Evolutionary conservation across 1,140 invertebrate species (phyloP).

Genomic region (Microplitis demolitor): DNA sequence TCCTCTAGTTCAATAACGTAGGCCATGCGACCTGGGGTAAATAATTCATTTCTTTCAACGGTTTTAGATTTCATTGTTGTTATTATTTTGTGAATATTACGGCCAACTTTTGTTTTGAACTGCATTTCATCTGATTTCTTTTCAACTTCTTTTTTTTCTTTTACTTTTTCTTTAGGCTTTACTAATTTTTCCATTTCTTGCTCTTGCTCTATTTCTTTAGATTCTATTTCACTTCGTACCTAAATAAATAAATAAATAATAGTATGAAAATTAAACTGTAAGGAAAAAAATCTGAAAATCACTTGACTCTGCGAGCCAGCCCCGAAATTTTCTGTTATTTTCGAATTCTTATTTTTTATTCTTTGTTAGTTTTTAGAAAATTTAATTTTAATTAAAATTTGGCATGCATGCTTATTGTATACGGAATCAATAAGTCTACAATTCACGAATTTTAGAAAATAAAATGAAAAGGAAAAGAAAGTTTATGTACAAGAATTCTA

Average conservation of each 20-base stretch:
- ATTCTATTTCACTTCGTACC: conserved; percentile 60
- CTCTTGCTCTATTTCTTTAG: conserved; percentile 74
- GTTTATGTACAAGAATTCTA: too few relatives aligned
- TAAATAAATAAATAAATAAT: conserved; percentile 26
- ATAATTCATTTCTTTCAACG: conserved; percentile 89
- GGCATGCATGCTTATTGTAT: too few relatives aligned
- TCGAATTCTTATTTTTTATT: background rate
- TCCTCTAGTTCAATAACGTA: conserved; percentile 96
- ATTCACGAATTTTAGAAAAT: too few relatives aligned
- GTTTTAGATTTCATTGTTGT: conserved; percentile 71
- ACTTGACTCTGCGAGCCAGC: too few relatives aligned
- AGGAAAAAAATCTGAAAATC: background rate
- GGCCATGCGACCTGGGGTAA: conserved; percentile 95
- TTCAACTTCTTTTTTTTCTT: conserved; percentile 66
- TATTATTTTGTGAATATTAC: conserved; percentile 75
- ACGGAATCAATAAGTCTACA: too few relatives aligned
- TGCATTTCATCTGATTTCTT: conserved; percentile 77
- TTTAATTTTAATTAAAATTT: background rate
- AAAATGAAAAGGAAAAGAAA: too few relatives aligned
- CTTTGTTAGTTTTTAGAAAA: conserved; percentile 3
- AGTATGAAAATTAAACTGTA: background rate
- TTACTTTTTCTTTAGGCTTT: conserved; percentile 62
- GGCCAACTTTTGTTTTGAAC: conserved; percentile 80
- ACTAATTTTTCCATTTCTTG: conserved; percentile 79
- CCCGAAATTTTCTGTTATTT: too few relatives aligned